Evolutionary conservation across 2,113 vertebrate genomes (phyloP).

Genomic region (Spea multiplicata): DNA sequence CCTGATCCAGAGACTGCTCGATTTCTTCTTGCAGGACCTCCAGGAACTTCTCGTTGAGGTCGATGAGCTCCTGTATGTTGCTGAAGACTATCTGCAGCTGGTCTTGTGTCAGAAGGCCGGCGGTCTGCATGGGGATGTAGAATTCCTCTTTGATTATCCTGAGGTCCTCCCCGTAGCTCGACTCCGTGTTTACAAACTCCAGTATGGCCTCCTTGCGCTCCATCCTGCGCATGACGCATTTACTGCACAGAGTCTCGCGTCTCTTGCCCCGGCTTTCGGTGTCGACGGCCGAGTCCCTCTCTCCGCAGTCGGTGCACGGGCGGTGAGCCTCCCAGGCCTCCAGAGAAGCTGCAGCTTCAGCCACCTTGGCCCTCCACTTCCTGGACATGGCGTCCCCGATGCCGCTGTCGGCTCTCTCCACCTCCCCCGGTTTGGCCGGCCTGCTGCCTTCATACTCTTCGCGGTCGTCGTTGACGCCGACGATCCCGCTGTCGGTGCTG

Average conservation of each 20-base stretch:
- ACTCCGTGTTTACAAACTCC: slow-evolving; percentile 88
- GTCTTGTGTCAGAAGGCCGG: slow-evolving; percentile 76
- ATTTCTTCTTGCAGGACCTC: slow-evolving; percentile 86
- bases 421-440: slow-evolving; percentile 59
- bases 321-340: slow-evolving; percentile 76
- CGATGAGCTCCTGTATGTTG: slow-evolving; percentile 85
- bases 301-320: slow-evolving; percentile 82
- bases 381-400: slow-evolving; percentile 76
- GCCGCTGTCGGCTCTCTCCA: slow-evolving; percentile 81
- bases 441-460: slow-evolving; percentile 68
- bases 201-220: slow-evolving; percentile 87
- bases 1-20: slow-evolving; percentile 82
- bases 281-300: slow-evolving; percentile 63
- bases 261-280: slow-evolving; percentile 61
- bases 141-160: slow-evolving; percentile 87
- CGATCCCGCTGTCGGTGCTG: slow-evolving; percentile 85
- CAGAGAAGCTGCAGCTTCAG: slow-evolving; percentile 62
- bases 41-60: slow-evolving; percentile 82
- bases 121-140: slow-evolving; percentile 83
- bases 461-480: slow-evolving; percentile 72
- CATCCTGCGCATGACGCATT: slow-evolving; percentile 76
- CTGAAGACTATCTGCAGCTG: slow-evolving; percentile 81
- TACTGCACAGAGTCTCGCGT: slow-evolving; percentile 75
- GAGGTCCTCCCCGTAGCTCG: slow-evolving; percentile 82
- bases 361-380: slow-evolving; percentile 75